phyloP scores from a whole-genome alignment of 2,113 vertebrate genomes.

The Taurulus bubalis region DNA sequence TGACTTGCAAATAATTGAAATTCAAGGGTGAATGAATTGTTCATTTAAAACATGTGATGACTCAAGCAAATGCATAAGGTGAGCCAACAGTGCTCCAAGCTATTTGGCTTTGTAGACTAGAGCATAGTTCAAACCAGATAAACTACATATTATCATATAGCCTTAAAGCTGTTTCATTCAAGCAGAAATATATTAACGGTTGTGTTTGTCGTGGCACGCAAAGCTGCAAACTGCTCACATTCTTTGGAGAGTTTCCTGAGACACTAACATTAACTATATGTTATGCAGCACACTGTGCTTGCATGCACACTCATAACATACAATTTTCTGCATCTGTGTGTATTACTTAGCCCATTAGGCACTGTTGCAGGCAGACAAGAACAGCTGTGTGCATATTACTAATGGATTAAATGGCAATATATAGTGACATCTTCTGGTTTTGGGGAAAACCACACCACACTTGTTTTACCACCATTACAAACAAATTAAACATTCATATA shows the following conservation, averaged over 20 bases:
- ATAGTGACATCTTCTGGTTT: constrained; percentile 34
- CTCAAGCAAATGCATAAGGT: neutral
- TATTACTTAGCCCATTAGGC: neutral
- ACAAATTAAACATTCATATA: neutral
- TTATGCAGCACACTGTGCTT: neutral
- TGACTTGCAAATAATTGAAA: neutral
- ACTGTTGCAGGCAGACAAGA: neutral
- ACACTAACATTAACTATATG: neutral
- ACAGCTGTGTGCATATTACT: neutral
- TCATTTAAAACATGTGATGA: neutral
- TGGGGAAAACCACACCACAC: constrained; percentile 9
- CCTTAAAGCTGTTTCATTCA: neutral
- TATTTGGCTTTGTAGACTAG: neutral
- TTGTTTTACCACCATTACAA: neutral
- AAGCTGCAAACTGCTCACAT: neutral
- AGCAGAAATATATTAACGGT: neutral
- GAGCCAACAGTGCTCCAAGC: neutral
- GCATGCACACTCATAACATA: neutral
- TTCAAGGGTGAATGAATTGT: neutral
- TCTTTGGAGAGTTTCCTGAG: neutral
- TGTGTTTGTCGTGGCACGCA: neutral
- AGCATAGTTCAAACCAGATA: neutral
- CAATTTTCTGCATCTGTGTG: neutral
- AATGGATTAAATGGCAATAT: neutral
- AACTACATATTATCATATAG: neutral